Conservation (phyloP, 1,140 invertebrate species). For the Zaprionus gabonicus region DNA sequence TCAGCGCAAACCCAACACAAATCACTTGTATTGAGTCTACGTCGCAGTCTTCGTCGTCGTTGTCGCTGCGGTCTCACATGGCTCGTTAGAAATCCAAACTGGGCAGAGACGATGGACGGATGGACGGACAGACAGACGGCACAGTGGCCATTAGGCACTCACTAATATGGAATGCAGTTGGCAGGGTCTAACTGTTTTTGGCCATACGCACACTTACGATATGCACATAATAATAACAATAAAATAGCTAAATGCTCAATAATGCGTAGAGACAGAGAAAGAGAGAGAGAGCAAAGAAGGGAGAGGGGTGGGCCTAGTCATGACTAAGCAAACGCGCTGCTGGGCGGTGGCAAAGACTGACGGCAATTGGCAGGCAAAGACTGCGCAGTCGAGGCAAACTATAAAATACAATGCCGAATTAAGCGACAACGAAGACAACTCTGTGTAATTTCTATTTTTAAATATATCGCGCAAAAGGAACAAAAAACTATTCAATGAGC, state of each 20-base stretch:
- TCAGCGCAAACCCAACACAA: constrained; percentile 61
- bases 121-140: constrained; percentile 1
- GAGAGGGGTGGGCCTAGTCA: background rate
- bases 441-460: constrained; percentile 79
- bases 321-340: constrained; percentile 34
- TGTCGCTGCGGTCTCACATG: constrained; percentile 46
- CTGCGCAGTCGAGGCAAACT: constrained; percentile 22
- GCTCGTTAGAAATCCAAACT: constrained; percentile 69
- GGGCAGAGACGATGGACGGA: constrained; percentile 28
- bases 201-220: constrained; percentile 53
- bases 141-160: constrained; percentile 55
- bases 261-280: constrained; percentile 51
- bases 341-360: constrained; percentile 33
- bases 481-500: constrained; percentile 26
- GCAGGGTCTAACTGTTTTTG: constrained; percentile 61
- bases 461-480: constrained; percentile 35
- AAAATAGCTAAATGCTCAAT: constrained; percentile 67
- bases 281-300: constrained; percentile 6
- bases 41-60: constrained; percentile 24
- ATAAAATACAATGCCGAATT: constrained; percentile 71
- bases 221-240: constrained; percentile 61
- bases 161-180: constrained; percentile 65
- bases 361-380: constrained; percentile 15
- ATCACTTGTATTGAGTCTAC: constrained; percentile 65
- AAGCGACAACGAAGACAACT: constrained; percentile 54